phyloP scores from a whole-genome alignment of 2,113 vertebrate species.

The Rhinichthys klamathensis region DNA sequence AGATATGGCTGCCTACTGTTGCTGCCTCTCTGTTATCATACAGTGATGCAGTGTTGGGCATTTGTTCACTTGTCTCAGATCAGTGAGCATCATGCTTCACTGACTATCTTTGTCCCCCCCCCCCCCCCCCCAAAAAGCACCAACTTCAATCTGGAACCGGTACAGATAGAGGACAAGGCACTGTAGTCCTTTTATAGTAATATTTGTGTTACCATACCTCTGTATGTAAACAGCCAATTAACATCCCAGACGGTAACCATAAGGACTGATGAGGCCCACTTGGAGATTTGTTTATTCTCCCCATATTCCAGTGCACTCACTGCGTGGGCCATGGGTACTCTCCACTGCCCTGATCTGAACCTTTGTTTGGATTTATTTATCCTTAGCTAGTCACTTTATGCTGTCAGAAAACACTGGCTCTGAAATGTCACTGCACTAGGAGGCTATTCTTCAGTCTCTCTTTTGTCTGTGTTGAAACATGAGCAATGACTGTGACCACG shows the following conservation, averaged over 20 bases:
- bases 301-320: not conserved
- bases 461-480: slow-evolving; percentile 10
- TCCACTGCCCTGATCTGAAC: not conserved
- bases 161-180: not conserved
- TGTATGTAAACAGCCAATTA: slow-evolving; percentile 3
- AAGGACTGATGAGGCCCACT: not conserved
- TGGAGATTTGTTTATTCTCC: not conserved
- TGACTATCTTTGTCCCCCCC: not conserved
- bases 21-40: not conserved
- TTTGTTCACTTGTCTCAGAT: slow-evolving; percentile 30
- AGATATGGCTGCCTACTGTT: too few species aligned
- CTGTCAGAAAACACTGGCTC: slow-evolving; percentile 37
- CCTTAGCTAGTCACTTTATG: slow-evolving; percentile 10
- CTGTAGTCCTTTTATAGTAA: slow-evolving; percentile 21
- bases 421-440: not conserved
- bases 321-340: not conserved
- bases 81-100: slow-evolving; percentile 38
- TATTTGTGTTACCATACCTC: slow-evolving; percentile 21
- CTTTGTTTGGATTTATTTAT: slow-evolving; percentile 13
- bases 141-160: slow-evolving; percentile 2
- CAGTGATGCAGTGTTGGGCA: not conserved
- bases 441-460: slow-evolving; percentile 8
- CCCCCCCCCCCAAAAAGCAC: not conserved
- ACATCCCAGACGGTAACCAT: not conserved
- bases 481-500: slow-evolving; percentile 9